These are phyloP conservation scores for Euleptes europaea DNA, from an alignment of 2,113 vertebrate species.

Conservation along the genomic window DNA sequence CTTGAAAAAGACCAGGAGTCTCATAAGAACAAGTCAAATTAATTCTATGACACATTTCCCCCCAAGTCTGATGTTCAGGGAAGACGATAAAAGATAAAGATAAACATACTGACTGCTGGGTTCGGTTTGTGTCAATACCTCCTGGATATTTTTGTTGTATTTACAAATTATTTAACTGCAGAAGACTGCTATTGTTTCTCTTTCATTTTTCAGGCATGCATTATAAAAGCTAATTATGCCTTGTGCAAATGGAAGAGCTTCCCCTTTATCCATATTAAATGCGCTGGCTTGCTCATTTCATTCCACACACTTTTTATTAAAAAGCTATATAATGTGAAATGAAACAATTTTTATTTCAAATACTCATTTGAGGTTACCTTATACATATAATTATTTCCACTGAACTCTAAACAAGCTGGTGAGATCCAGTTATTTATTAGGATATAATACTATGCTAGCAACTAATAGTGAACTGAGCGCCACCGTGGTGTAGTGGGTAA, in stretches of 20 bases:
- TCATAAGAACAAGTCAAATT: background rate
- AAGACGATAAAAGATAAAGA: background rate
- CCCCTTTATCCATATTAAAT: background rate
- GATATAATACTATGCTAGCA: background rate
- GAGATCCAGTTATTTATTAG: background rate
- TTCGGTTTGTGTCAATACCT: background rate
- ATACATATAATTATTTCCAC: background rate
- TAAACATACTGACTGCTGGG: background rate
- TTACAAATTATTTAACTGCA: slow-evolving; percentile 6
- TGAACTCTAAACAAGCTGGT: background rate
- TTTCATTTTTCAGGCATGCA: background rate
- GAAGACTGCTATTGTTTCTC: background rate
- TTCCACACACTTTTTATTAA: background rate
- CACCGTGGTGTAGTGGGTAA: too few species aligned
- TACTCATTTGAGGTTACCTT: background rate
- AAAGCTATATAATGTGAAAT: background rate
- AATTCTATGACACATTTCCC: background rate
- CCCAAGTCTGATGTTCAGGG: background rate
- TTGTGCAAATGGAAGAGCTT: slow-evolving; percentile 9
- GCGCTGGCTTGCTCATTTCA: background rate
- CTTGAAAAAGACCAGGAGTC: background rate
- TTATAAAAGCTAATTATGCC: slow-evolving; percentile 20
- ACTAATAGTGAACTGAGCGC: background rate
- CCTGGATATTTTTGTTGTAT: background rate
- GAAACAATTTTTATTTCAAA: background rate